Percentiles rank a stretch among this genome's conserved stretches.
phyloP scores from a whole-genome alignment of 2,113 vertebrate species.

The Chaenogobius annularis region DNA sequence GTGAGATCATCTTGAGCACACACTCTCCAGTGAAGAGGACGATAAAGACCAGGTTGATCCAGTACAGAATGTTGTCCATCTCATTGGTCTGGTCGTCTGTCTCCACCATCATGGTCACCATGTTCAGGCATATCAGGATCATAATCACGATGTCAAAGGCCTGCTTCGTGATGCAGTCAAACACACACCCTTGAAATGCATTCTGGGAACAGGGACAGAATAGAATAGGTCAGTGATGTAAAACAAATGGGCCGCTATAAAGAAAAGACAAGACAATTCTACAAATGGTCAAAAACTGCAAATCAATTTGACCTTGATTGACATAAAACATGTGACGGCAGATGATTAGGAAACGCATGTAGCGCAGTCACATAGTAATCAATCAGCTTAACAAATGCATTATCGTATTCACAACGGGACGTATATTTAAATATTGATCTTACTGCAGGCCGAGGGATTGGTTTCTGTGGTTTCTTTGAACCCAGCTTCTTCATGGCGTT shows the following conservation, averaged over 20 bases:
- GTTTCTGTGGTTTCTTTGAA: constrained; percentile 95
- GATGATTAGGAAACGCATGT: not conserved
- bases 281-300: not conserved
- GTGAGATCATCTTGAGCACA: constrained; percentile 90
- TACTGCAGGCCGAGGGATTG: constrained; percentile 88
- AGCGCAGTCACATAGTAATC: not conserved
- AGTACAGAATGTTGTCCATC: constrained; percentile 85
- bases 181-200: constrained; percentile 93
- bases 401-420: not conserved
- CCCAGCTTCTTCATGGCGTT: constrained; percentile 96
- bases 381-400: not conserved
- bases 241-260: not conserved
- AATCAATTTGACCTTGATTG: not conserved
- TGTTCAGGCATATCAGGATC: constrained; percentile 99
- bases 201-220: constrained; percentile 78
- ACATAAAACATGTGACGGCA: not conserved
- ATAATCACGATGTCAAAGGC: constrained; percentile 97
- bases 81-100: constrained; percentile 89
- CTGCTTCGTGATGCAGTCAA: constrained; percentile 95
- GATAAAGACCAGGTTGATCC: constrained; percentile 96
- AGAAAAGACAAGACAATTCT: not conserved
- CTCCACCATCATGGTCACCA: constrained; percentile 99
- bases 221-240: too few species aligned
- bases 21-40: constrained; percentile 95
- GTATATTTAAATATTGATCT: not conserved